Evolutionary conservation across 2,888 invertebrate genomes (phyloP).

Genomic region (Drosophila putrida): DNA sequence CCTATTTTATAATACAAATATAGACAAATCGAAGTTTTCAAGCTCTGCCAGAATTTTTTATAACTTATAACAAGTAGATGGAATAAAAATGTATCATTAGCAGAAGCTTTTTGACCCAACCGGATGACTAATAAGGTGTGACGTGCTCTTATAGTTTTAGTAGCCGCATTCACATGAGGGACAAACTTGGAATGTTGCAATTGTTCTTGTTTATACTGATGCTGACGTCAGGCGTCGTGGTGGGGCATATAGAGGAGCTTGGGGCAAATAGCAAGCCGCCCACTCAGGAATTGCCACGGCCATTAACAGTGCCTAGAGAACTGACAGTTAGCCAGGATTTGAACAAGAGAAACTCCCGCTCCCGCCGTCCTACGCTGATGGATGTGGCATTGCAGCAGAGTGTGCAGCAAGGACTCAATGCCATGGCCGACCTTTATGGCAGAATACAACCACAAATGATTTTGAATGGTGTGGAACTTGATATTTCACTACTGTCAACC

Average conservation of each 20-base stretch:
- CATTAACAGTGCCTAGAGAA: constrained; percentile 48
- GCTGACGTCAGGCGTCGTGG: constrained; percentile 11
- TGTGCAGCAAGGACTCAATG: constrained; percentile 84
- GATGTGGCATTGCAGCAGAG: constrained; percentile 84
- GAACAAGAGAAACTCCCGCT: constrained; percentile 52
- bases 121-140: constrained; percentile 10
- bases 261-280: constrained; percentile 49
- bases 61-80: no score
- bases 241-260: constrained; percentile 17
- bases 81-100: neutral
- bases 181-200: constrained; percentile 50
- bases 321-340: constrained; percentile 24
- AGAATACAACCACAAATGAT: constrained; percentile 84
- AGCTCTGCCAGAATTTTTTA: no score
- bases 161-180: constrained; percentile 17
- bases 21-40: no score
- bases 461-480: constrained; percentile 79
- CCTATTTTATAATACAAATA: no score
- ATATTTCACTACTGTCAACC: constrained; percentile 23
- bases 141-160: constrained; percentile 10
- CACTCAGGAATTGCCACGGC: constrained; percentile 73
- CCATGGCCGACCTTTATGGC: constrained; percentile 84
- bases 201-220: constrained; percentile 35
- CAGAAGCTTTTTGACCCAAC: neutral
- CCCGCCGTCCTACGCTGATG: constrained; percentile 78